Evolutionary conservation across 2,888 invertebrate genomes (phyloP), one percentile per base, ranked within the genome.

Genomic region (Lutraria lutraria): DNA sequence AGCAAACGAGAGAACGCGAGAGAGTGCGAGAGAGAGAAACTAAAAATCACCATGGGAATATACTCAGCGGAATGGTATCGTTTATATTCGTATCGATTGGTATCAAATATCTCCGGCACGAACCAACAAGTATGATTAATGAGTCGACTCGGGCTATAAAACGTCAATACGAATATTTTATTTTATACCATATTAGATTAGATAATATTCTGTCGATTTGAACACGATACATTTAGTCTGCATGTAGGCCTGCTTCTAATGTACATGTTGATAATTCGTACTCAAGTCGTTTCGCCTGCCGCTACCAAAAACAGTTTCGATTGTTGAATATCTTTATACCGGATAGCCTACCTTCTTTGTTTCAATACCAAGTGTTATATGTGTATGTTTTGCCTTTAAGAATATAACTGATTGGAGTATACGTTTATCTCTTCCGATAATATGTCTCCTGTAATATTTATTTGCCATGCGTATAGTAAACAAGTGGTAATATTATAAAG

Each of bases 11-110:
- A 76, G 29, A 29, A 25, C 12, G 25, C 25, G 79, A 80, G 68
- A 68, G 81, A 60, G 63, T 68, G 63, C 34, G 86, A 63, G 81
- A 81, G 82, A 81, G 82, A 29, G 53, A 54, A 76, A 54, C 15
- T 54, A 72, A 25, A 72, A 16, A 34, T 60, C 79, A 31, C 79
- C 31, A 83, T 19, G 83, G n/a, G 31, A 25, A 34, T 31, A 29
- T 2, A 3, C 19, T 34, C 19, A 56, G 31, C 60, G 29, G 2
- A 15, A 54, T 13, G 29, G 25, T 76, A 86, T 60, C 54, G 25
- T 56, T 60, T 60, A 10, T 25, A 25, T 34, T n/a, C 0, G 4
- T 52, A 43, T 83, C 34, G 68, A 81, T 54, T 53, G 21, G 54
- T 53, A 54, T 54, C 15, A 81, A 29, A 34, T 54, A 34, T 15